Base-by-base conservation (phyloP, 2,888 invertebrate genomes). In the Pandemis corylana region DNA sequence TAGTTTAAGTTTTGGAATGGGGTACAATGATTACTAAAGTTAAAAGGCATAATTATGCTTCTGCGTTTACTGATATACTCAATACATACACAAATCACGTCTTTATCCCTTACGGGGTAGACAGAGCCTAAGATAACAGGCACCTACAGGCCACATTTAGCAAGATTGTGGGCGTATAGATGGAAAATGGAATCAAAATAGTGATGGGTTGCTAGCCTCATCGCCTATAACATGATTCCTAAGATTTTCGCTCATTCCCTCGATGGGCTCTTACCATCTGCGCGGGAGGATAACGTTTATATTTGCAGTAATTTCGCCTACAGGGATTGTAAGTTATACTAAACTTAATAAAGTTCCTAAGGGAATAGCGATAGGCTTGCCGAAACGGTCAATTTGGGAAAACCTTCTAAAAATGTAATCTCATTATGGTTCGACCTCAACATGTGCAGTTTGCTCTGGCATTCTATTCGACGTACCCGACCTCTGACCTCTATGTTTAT, bases 351-450 rank as follows among this genome's bases (percentile, higher is more conserved):
- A 36, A 63, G 44, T 36, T 36, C 28, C 28, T 36, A 36, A 36
- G 28, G 28, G 28, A 36, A 36, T 63, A 15, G 56, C 56, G 20
- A 63, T 6, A 41, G 62, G 36, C n/a, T 13, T 9, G 36, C 61
- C 36, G 5, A 61, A 61, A 36, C 13, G 36, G 36, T 36, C 36
- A 36, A 36, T 61, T 61, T 28, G 61, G 12, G 10, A 46, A 36
- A 61, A 61, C 36, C 61, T 61, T 13, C 36, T 65, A 65, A 65
- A 64, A 65, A 65, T 20, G 64, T 46, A 65, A 65, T 65, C 46
- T 46, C 28, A 9, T 7, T 56, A 42, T 12, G 56, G 6, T 42
- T 44, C 46, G 20, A 46, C 20, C 20, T 20, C 64, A 65, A 36
- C 28, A 36, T 36, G 61, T 46, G 64, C 46, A 65, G 64, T 65